Conservation (phyloP, 2,113 vertebrate genomes). For the Mystacornis crossleyi region DNA sequence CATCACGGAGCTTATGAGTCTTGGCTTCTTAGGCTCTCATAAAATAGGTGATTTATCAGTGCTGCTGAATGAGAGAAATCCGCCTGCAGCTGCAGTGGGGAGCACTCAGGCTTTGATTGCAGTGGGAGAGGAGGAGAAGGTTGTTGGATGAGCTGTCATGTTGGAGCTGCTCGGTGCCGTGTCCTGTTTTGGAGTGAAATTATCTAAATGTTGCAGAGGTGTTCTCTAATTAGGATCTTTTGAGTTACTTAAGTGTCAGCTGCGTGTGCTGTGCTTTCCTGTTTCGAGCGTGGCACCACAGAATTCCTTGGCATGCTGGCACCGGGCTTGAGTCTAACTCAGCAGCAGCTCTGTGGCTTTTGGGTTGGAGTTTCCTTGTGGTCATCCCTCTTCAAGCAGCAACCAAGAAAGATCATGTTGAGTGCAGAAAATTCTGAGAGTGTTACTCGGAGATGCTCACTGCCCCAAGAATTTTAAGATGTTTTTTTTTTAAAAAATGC, state of each 20-base stretch:
- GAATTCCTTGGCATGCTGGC: not conserved
- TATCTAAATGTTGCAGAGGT: not conserved
- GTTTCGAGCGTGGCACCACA: not conserved
- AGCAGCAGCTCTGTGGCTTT: not conserved
- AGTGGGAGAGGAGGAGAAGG: not conserved
- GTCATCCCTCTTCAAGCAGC: not conserved
- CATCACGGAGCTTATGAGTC: slow-evolving; percentile 14
- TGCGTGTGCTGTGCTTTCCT: not conserved
- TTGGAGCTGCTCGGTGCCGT: not conserved
- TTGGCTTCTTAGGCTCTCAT: slow-evolving; percentile 12
- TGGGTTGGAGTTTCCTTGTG: not conserved
- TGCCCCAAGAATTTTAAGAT: not conserved
- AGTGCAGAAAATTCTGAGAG: not conserved
- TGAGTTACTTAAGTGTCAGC: not conserved
- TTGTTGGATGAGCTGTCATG: not conserved
- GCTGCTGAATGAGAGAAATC: slow-evolving; percentile 29
- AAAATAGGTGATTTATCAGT: slow-evolving; percentile 38
- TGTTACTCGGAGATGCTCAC: not conserved
- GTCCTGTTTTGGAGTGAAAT: not conserved
- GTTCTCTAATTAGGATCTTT: not conserved
- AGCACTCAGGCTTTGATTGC: not conserved
- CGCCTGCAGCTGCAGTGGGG: not conserved
- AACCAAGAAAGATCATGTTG: not conserved
- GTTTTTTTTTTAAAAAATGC: not conserved
- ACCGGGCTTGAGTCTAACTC: not conserved